Conservation (phyloP, 2,113 vertebrate species). For the human (Homo sapiens) region DNA sequence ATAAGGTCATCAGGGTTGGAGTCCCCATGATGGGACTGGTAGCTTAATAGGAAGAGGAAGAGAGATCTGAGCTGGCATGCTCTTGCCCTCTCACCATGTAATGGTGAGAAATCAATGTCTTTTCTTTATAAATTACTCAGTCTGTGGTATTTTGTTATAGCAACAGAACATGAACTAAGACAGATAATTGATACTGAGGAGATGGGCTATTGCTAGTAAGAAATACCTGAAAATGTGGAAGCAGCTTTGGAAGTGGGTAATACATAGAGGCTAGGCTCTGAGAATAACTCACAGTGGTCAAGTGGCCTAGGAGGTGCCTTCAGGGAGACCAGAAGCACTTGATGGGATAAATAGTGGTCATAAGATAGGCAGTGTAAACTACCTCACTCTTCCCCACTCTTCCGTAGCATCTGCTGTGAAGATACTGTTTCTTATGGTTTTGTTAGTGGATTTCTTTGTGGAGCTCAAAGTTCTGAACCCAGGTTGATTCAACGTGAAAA, state of each 20-base stretch:
- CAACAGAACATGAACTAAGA: not conserved
- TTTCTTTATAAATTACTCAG: not conserved
- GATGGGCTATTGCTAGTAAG: not conserved
- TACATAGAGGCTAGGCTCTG: not conserved
- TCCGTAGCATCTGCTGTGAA: not conserved
- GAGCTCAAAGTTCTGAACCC: not conserved
- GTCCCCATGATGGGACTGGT: not conserved
- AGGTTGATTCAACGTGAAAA: slow-evolving; percentile 23
- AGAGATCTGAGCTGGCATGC: not conserved
- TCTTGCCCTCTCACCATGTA: not conserved
- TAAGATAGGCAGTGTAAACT: not conserved
- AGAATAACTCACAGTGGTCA: not conserved
- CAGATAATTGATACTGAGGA: not conserved
- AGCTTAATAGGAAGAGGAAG: not conserved
- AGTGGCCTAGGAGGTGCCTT: not conserved
- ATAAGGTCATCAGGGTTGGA: not conserved
- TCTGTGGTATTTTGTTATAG: not conserved
- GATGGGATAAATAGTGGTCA: not conserved
- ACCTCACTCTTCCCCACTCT: not conserved
- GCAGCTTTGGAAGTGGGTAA: not conserved
- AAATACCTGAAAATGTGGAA: not conserved
- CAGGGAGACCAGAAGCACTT: not conserved
- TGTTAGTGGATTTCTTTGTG: not conserved
- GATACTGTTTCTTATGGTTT: not conserved
- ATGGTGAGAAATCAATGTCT: not conserved